Evolutionary conservation across 2,797 vertebrate species (phyloP).

Genomic region (Arnoldichthys spilopterus): DNA sequence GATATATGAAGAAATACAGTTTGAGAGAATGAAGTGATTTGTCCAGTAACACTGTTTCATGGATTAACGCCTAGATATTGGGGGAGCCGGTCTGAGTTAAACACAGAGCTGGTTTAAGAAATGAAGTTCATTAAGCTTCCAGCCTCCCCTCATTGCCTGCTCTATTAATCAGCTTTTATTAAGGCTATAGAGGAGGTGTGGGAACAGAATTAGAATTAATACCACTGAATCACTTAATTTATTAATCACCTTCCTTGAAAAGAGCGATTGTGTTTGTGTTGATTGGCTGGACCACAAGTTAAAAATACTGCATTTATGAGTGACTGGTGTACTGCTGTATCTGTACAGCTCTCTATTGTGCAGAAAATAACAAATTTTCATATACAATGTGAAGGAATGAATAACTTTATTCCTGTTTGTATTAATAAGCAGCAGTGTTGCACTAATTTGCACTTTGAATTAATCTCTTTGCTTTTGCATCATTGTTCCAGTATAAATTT

Average conservation of each 20-base stretch:
- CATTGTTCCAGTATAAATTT: no score
- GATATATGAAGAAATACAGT: neutral
- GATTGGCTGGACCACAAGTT: neutral
- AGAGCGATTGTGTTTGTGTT: conserved; percentile 7
- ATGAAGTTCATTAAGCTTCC: conserved; percentile 24
- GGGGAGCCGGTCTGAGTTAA: conserved; percentile 12
- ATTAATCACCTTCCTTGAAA: conserved; percentile 16
- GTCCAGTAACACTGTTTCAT: neutral
- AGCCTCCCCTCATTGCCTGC: conserved; percentile 23
- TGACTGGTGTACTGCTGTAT: neutral
- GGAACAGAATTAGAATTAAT: conserved; percentile 20
- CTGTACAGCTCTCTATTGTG: neutral
- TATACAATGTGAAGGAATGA: neutral
- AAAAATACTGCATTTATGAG: neutral
- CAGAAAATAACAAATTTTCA: neutral
- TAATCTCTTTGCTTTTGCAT: no score
- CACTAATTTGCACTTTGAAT: no score
- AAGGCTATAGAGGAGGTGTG: neutral
- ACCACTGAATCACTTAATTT: neutral
- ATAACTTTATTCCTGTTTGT: neutral
- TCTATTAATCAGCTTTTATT: conserved; percentile 43
- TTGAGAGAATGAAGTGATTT: neutral
- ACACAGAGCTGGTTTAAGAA: conserved; percentile 27
- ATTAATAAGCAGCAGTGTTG: no score
- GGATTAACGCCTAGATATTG: no score